A percentile compares a stretch with the other conserved stretches of the same genome.
Conservation (phyloP, 2,113 vertebrate genomes). For the Carlito syrichta region DNA sequence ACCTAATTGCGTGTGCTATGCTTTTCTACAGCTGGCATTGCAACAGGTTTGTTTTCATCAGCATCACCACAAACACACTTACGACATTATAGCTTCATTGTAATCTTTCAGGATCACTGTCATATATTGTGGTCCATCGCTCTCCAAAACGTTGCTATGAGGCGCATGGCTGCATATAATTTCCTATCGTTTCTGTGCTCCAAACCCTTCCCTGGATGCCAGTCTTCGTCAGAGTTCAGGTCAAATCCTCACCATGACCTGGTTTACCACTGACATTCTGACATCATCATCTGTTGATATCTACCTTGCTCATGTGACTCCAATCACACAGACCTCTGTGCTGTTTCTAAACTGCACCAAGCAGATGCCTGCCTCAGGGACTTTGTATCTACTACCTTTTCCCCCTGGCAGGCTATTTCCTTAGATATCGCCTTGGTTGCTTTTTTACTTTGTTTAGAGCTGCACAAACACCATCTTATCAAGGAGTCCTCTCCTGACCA, state of each 20-base stretch:
- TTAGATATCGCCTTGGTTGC: not conserved
- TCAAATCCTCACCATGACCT: not conserved
- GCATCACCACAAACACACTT: not conserved
- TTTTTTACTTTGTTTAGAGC: not conserved
- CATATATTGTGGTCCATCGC: not conserved
- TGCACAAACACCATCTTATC: not conserved
- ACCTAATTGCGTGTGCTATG: not conserved
- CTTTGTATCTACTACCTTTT: not conserved
- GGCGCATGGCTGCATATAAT: not conserved
- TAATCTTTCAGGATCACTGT: not conserved
- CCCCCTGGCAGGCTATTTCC: not conserved
- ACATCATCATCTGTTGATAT: rapidly evolving
- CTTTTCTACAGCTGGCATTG: not conserved
- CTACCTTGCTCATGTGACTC: not conserved
- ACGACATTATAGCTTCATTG: not conserved
- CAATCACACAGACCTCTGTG: not conserved
- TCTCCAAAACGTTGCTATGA: not conserved
- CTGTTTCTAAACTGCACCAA: not conserved
- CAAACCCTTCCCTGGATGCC: not conserved
- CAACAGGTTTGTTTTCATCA: not conserved
- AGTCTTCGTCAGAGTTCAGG: not conserved
- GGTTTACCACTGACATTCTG: not conserved
- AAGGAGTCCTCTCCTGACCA: not conserved
- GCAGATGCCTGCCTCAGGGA: not conserved
- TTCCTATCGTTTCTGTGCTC: not conserved